Conservation (phyloP, 53 echinoderm and acorn worm genomes). For the Paracentrotus lividus region DNA sequence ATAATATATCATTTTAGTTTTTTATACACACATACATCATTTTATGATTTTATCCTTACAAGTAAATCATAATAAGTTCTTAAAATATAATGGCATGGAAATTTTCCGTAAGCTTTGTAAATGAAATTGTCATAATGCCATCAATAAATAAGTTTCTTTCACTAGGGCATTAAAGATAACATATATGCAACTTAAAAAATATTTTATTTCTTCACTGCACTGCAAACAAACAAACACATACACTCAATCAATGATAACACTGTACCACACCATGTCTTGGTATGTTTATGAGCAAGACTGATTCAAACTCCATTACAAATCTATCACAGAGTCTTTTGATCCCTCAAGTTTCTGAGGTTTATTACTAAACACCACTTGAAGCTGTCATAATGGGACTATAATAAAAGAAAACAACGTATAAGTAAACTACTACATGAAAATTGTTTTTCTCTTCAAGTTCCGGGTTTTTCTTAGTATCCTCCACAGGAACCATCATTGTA, state of each 20-base stretch:
- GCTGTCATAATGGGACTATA: conserved; percentile 54
- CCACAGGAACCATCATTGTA: conserved; percentile 38
- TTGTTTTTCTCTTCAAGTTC: background rate
- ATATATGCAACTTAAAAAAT: no score
- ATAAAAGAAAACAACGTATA: conserved; percentile 9
- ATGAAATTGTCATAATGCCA: no score
- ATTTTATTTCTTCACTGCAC: background rate
- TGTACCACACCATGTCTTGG: background rate
- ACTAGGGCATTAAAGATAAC: no score
- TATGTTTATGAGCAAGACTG: background rate
- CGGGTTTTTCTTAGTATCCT: background rate
- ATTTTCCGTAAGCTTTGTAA: no score
- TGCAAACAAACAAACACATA: background rate
- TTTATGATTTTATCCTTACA: no score
- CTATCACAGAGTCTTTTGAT: background rate
- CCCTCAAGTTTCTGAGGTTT: conserved; percentile 69
- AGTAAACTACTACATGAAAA: background rate
- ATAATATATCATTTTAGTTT: no score
- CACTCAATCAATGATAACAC: background rate
- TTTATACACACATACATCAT: no score
- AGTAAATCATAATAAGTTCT: no score
- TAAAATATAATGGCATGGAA: no score
- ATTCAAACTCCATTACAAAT: background rate
- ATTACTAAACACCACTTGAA: conserved; percentile 35
- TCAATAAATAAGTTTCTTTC: no score